Evolutionary conservation across 2,888 invertebrate genomes (phyloP), one percentile per base, ranked within the genome.

Genomic region (Chironomus tentans): DNA sequence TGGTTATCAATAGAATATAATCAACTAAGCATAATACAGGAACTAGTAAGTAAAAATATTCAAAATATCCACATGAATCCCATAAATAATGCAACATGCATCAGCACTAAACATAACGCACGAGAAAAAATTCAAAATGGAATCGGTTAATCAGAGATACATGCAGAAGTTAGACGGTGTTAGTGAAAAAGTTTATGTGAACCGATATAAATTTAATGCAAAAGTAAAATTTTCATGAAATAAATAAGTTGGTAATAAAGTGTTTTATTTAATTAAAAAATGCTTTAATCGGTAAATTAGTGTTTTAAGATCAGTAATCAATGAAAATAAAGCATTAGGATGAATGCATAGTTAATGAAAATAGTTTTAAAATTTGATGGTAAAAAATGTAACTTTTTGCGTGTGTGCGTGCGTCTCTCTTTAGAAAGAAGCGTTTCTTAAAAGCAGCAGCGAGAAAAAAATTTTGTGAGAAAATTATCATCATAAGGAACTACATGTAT

Each of bases 331-430:
- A 74, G 47, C 28, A 68, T 68, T 18, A 62, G 48, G 38, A 65
- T 72, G 12, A 47, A 38, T n/a, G 13, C 74, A n/a, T 46, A 74
- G 24, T 46, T n/a, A 65, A 46, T 15, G 22, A 74, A 74, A 48
- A 74, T 15, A 21, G 46, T 21, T 46, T n/a, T 15, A 74, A 62
- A 62, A 72, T 18, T 47, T 61, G 56, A 71, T 15, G n/a, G 61
- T 12, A 50, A 56, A 61, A 38, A 62, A 73, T 61, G 61, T 38
- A 65, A 47, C 65, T 65, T 65, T 38, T 68, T 74, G 46, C n/a
- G 68, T 74, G 74, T 74, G 74, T 74, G 74, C 21, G 68, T 74
- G 72, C 61, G 61, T 73, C 72, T 73, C 61, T 38, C 38, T 38
- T 38, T 38, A 48, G 15, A 38, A 38, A 50, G 47, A 74, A 74